phyloP scores from a whole-genome alignment of 2,113 vertebrate genomes.

The Upupa epops region DNA sequence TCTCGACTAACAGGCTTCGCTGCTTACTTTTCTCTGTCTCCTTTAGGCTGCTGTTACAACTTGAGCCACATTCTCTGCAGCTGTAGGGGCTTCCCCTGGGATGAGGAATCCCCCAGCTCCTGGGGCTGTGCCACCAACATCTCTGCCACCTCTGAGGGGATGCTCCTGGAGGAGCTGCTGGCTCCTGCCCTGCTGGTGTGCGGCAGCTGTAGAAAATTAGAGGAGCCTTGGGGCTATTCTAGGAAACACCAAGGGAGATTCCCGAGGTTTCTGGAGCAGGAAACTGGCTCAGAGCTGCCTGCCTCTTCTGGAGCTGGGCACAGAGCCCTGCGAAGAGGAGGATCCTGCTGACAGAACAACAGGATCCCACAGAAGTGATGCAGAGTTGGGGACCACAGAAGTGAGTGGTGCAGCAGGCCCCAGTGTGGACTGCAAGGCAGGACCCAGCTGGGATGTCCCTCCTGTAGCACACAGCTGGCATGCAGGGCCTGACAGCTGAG shows the following conservation, averaged over 20 bases:
- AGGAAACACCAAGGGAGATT: slow-evolving; percentile 52
- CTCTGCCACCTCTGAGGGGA: not conserved
- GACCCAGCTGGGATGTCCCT: not conserved
- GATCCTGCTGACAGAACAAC: not conserved
- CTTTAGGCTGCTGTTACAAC: not conserved
- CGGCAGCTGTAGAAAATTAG: slow-evolving; percentile 37
- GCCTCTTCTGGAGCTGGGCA: not conserved
- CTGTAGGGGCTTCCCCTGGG: not conserved
- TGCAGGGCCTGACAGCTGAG: fast-evolving
- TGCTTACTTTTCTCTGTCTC: not conserved
- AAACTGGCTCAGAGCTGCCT: slow-evolving; percentile 27
- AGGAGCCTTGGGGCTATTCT: slow-evolving; percentile 40
- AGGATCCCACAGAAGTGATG: not conserved
- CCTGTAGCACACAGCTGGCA: fast-evolving
- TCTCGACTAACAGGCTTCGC: not conserved
- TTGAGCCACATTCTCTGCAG: not conserved
- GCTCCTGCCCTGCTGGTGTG: not conserved
- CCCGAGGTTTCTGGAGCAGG: slow-evolving; percentile 28
- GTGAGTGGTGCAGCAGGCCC: not conserved
- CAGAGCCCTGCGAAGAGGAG: not conserved
- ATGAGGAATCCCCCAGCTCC: not conserved
- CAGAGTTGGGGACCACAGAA: fast-evolving
- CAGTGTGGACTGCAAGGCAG: not conserved
- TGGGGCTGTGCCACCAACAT: not conserved
- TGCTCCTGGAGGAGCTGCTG: not conserved